Base-by-base conservation (phyloP, 2,113 vertebrate species). In the Vulpes lagopus region DNA sequence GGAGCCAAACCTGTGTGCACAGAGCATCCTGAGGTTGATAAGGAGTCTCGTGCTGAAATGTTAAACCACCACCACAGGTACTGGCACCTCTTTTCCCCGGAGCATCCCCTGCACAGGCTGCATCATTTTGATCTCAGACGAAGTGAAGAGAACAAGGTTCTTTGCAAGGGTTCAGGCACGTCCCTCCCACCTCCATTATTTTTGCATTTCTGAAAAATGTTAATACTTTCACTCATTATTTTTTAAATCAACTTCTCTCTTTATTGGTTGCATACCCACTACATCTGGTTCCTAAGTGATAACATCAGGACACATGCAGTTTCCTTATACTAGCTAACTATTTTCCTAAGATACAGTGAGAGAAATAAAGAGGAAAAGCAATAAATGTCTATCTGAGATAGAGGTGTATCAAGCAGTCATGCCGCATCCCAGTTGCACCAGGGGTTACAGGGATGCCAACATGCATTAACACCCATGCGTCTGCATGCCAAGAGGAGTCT, bases 21-120 rank as follows among this genome's bases (percentile, higher is more conserved):
- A 27, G 23, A 23, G 4, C 0, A 0, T 49, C 49, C 12, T 7
- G 0, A n/a, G n/a, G 65, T 64, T 76, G 67, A 57, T 20, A 64
- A 55, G 53, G 8, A 30, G 14, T 25, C 55, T 89, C 71, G 79
- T 43, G 81, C 35, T 35, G 59, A 78, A 16, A 17, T n/a, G 32
- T 25, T 51, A 25, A 23, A 65, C 51, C 8, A n/a, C 17, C 65
- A 1, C 15, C 53, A 43, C 7, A 49, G 64, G 60, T 0, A 51
- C 57, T 12, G 14, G 78, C 23, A 23, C 5, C 6, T 32, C 35
- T 67, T 1, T 3, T 53, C 17, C 55, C 65, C 12, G 43, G 82
- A 43, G 43, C n/a, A 32, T 53, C 11, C 25, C 32, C 0, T 8
- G 11, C 19, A 51, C 11, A 14, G 35, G 19, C 35, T 4, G 20